Percentiles rank a stretch among this genome's conserved stretches.
Conservation (phyloP, 2,888 invertebrate species). For the Cybosia mesomella region DNA sequence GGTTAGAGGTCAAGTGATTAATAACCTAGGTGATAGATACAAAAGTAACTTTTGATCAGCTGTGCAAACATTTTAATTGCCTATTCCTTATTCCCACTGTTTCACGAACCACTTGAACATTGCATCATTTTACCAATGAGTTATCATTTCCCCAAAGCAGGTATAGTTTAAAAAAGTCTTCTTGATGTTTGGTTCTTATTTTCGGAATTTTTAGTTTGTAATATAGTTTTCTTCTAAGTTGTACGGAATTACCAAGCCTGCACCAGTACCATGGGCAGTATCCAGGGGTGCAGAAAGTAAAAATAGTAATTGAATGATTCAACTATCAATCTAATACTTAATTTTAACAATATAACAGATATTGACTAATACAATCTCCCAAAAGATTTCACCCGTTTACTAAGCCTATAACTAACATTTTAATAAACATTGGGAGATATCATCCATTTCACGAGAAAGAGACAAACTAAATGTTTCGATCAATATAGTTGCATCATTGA, state of each 20-base stretch:
- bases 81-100: not conserved
- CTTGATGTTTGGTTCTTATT: constrained; percentile 39
- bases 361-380: constrained; percentile 57
- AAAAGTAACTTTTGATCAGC: not conserved
- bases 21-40: not conserved
- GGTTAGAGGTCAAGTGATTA: no score
- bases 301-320: constrained; percentile 82
- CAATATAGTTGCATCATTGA: constrained; percentile 85
- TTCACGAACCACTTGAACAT: not conserved
- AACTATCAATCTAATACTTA: constrained; percentile 70
- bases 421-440: constrained; percentile 45
- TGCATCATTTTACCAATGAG: constrained; percentile 15
- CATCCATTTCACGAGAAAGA: constrained; percentile 46
- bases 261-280: constrained; percentile 68
- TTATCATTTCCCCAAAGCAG: not conserved
- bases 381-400: constrained; percentile 29
- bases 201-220: constrained; percentile 70
- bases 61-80: not conserved
- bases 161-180: constrained; percentile 22
- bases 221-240: constrained; percentile 47
- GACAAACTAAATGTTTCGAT: constrained; percentile 67
- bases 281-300: constrained; percentile 82
- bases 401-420: constrained; percentile 49
- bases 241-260: constrained; percentile 75
- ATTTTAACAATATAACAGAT: constrained; percentile 42